Evolutionary conservation across 2,797 vertebrate species (phyloP).

Genomic region (Perodicticus potto): DNA sequence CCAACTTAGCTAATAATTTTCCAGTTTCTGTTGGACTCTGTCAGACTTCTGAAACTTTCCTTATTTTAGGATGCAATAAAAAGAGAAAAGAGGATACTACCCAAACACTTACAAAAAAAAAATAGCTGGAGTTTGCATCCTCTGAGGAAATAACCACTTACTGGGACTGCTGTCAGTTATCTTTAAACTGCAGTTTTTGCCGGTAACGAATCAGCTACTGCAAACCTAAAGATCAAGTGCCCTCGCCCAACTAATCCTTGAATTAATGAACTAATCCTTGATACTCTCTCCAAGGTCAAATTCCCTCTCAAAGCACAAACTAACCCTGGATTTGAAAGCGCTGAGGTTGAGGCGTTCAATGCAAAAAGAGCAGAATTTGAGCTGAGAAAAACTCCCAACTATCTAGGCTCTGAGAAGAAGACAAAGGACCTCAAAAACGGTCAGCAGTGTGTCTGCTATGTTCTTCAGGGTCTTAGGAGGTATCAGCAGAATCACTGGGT

Average conservation of each 20-base stretch:
- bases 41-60: not conserved
- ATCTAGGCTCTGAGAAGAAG: not conserved
- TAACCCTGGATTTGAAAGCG: not conserved
- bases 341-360: not conserved
- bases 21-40: not conserved
- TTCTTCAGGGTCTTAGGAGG: not conserved
- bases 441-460: not conserved
- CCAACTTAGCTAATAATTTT: not conserved
- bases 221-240: not conserved
- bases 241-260: not conserved
- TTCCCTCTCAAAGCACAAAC: not conserved
- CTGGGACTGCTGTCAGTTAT: not conserved
- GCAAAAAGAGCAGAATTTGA: not conserved
- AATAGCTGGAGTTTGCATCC: not conserved
- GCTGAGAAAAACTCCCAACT: not conserved
- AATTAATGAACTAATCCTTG: not conserved
- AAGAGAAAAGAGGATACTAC: not conserved
- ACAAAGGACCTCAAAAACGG: not conserved
- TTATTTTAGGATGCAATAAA: not conserved
- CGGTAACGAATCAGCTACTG: not conserved
- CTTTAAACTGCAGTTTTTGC: not conserved
- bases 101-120: not conserved
- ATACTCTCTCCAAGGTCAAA: not conserved
- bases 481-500: not conserved
- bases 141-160: not conserved